Base-by-base conservation (phyloP, 2,113 vertebrate species). In the Centropristis striata region DNA sequence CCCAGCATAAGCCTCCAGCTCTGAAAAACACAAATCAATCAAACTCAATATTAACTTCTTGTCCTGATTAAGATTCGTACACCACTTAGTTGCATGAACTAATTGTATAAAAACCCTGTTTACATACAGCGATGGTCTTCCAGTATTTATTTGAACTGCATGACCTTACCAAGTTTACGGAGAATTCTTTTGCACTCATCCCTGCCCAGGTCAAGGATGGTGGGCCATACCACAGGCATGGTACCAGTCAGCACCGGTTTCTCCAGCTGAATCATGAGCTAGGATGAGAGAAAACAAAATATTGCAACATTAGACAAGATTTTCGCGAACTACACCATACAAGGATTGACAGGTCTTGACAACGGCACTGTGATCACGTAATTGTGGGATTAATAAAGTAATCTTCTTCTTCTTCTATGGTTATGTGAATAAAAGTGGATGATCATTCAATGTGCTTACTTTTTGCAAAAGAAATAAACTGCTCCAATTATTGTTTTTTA, bases 181-280 rank as follows among this genome's bases (percentile, higher is more conserved):
- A 99, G 97, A 90, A 99, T 97, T 84, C 98, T 95, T 92, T 99
- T 99, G 91, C 98, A 99, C 82, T 99, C 98, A 95, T 99, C 98
- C 85, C 98, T 96, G 92, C 97, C 97, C 89, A 99, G 96, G 93
- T 99, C 98, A 75, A 99, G 95, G 89, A 99, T 97, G 75, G 97
- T 98, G 77, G 98, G 98, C 98, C 98, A 99, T 86, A 99, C 97
- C 93, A 98, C 98, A 50, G 98, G 98, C 98, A 99, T 99, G 93
- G 92, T 96, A 86, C 94, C 92, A 63, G 93, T 58, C 79, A 93
- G 75, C 81, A 92, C 86, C 1, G 94, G 94, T 67, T 95, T 96
- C 87, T 96, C 95, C 89, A 95, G 93, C 87, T 95, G 95, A 90
- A 96, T 96, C 95, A 96, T 96, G 67, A 85, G 93, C 95, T 96